phyloP scores from a whole-genome alignment of 2,797 vertebrate species.

The Avahi laniger region DNA sequence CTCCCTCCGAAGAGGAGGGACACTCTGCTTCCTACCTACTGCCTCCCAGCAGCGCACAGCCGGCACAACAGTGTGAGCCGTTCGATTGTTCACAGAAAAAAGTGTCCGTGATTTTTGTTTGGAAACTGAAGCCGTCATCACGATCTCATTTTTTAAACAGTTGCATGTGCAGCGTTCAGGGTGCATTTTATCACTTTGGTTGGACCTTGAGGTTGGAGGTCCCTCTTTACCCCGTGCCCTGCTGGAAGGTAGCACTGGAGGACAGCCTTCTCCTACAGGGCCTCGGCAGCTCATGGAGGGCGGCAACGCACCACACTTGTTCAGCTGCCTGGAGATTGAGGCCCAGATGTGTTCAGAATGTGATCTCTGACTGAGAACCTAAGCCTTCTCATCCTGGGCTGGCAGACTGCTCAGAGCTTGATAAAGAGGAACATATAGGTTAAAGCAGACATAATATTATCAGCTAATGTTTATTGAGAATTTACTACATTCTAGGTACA shows the following conservation, averaged over 20 bases:
- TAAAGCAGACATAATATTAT: not conserved
- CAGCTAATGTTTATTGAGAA: not conserved
- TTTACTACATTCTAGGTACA: not conserved
- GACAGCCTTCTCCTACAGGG: not conserved
- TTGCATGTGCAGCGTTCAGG: not conserved
- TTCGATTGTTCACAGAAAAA: not conserved
- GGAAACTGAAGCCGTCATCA: not conserved
- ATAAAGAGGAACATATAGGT: not conserved
- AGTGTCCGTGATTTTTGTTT: not conserved
- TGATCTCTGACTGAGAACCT: not conserved
- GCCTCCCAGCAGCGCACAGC: not conserved
- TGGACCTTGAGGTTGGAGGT: not conserved
- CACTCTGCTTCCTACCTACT: not conserved
- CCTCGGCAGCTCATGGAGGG: not conserved
- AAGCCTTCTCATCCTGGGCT: not conserved
- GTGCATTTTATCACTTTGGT: not conserved
- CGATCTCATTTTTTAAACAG: not conserved
- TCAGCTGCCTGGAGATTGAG: constrained; percentile 57
- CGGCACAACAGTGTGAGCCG: not conserved
- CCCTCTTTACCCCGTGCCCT: not conserved
- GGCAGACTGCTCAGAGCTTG: not conserved
- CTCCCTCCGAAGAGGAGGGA: not conserved
- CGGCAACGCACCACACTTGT: not conserved
- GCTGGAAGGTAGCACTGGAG: not conserved
- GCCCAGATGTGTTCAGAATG: constrained; percentile 22